Conservation (phyloP, 2,888 invertebrate genomes). For the Cantharis rustica region DNA sequence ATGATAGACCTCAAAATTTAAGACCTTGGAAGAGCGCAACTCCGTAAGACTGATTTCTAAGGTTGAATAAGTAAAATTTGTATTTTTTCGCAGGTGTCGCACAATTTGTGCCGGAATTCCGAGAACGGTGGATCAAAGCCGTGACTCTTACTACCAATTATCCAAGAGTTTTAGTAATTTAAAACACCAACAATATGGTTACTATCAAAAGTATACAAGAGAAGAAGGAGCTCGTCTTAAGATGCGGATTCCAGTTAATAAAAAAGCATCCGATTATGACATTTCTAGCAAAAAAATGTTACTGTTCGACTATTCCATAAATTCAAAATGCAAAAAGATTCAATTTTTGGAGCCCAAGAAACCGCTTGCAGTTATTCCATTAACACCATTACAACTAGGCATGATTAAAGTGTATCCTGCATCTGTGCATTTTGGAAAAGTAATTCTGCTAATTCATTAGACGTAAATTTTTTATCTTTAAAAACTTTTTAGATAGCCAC, state of each 20-base stretch:
- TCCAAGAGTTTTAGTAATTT: background rate
- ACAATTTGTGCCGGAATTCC: constrained; percentile 48
- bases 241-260: background rate
- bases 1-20: constrained; percentile 46
- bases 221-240: background rate
- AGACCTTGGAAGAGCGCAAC: constrained; percentile 43
- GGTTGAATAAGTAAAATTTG: background rate
- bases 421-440: constrained; percentile 44
- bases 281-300: background rate
- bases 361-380: constrained; percentile 37
- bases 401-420: constrained; percentile 52
- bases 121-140: background rate
- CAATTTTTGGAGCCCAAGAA: background rate
- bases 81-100: constrained; percentile 38
- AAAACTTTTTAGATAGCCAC: constrained; percentile 35
- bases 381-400: constrained; percentile 54
- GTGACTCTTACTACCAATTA: constrained; percentile 8
- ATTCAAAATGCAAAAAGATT: background rate
- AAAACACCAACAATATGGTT: background rate
- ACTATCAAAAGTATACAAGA: background rate
- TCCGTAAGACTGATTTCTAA: constrained; percentile 15
- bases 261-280: background rate
- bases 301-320: constrained; percentile 18
- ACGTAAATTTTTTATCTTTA: background rate
- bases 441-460: constrained; percentile 25